phyloP scores from a whole-genome alignment of 2,797 vertebrate species.

The Silurus lanzhouensis region DNA sequence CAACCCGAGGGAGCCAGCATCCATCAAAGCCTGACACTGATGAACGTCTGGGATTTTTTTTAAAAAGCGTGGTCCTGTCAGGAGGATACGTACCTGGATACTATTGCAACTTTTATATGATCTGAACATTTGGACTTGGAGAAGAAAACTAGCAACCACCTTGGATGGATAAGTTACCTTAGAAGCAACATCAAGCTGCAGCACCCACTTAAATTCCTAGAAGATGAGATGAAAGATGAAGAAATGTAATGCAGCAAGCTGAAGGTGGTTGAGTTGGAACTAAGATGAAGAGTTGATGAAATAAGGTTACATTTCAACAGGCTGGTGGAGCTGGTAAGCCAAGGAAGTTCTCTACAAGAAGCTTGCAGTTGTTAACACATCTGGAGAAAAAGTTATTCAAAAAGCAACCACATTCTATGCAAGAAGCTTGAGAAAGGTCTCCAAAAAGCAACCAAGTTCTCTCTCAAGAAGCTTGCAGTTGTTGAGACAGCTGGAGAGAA shows the following conservation, averaged over 20 bases:
- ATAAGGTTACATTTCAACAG: neutral
- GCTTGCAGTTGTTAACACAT: no score
- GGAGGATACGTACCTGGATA: neutral
- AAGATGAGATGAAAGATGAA: slow-evolving; percentile 2
- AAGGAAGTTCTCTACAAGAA: no score
- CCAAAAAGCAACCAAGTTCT: no score
- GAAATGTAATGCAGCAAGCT: neutral
- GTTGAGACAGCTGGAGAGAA: no score
- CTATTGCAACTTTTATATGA: neutral
- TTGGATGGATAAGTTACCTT: neutral
- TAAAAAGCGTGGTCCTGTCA: neutral
- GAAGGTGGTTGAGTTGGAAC: neutral
- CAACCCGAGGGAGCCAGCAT: neutral
- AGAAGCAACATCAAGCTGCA: neutral
- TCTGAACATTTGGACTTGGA: neutral
- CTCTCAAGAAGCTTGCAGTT: no score
- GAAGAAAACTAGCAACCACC: neutral
- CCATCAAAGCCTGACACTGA: neutral
- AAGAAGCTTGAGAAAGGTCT: no score
- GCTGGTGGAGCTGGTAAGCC: slow-evolving; percentile 7
- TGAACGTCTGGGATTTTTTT: no score
- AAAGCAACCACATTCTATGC: no score
- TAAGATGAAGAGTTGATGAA: neutral
- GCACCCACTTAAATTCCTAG: neutral
- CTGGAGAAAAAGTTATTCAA: no score